These are phyloP conservation scores for Sinotaia quadrata DNA, from an alignment of 2,888 invertebrate genomes.

Conservation along the genomic window DNA sequence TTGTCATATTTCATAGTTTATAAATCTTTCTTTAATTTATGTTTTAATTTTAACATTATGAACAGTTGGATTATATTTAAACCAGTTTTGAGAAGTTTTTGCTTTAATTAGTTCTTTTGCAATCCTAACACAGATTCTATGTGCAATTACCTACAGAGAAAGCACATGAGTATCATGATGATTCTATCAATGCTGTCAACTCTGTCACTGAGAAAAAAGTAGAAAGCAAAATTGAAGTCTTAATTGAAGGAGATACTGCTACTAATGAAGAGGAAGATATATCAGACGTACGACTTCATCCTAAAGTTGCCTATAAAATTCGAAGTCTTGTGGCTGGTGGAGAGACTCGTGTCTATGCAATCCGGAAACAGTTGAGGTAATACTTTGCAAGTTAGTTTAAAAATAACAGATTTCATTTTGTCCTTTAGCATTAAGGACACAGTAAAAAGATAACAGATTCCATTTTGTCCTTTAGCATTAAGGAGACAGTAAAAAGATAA, in stretches of 20 bases:
- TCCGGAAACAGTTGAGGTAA: constrained; percentile 69
- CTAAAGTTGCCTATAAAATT: constrained; percentile 66
- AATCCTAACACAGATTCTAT: constrained; percentile 62
- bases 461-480: no score
- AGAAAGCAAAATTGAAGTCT: constrained; percentile 3
- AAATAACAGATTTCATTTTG: no score
- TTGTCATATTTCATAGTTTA: no score
- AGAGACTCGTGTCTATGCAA: constrained; percentile 65
- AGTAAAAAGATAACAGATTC: no score
- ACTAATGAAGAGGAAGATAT: constrained; percentile 5
- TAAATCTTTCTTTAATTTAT: no score
- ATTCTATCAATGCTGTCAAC: constrained; percentile 5
- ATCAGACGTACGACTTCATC: constrained; percentile 57
- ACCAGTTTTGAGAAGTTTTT: no score
- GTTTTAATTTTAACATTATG: no score
- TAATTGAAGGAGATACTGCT: constrained; percentile 5
- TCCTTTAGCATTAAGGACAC: no score
- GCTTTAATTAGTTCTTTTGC: neutral
- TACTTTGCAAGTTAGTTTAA: no score
- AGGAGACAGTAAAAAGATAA: no score
- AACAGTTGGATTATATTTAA: no score
- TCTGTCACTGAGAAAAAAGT: constrained; percentile 12
- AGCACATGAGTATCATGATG: constrained; percentile 70
- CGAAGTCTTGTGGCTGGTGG: constrained; percentile 67
- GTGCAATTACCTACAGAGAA: constrained; percentile 70